These are phyloP conservation scores for Drosophila dives DNA, from an alignment of 2,888 invertebrate genomes.

Conservation along the genomic window DNA sequence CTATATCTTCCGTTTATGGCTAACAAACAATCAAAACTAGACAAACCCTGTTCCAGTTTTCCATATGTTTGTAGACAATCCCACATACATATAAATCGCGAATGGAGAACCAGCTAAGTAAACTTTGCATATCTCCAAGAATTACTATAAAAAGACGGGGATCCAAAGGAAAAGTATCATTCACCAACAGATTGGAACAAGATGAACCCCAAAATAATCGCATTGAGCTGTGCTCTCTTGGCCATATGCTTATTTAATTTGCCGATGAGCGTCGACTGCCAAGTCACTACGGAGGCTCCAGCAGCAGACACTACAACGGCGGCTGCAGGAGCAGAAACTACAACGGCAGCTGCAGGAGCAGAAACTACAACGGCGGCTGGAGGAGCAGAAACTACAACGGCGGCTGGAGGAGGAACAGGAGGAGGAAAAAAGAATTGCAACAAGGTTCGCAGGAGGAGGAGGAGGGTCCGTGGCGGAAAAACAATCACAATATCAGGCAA, in stretches of 20 bases:
- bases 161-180: conserved; percentile 19
- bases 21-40: background rate
- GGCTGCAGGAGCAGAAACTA: conserved; percentile 1
- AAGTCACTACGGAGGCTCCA: background rate
- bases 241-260: conserved; percentile 23
- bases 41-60: background rate
- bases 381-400: too few species aligned
- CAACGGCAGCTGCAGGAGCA: background rate
- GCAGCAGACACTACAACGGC: conserved; percentile 9
- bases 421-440: too few species aligned
- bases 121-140: background rate
- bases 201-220: conserved; percentile 22
- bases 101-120: conserved; percentile 2
- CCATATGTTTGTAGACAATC: background rate
- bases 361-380: background rate
- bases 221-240: conserved; percentile 28
- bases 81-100: background rate
- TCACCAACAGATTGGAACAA: conserved; percentile 7
- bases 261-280: conserved; percentile 6
- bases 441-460: too few species aligned
- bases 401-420: too few species aligned
- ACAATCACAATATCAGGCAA: too few species aligned
- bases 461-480: too few species aligned
- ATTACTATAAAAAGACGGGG: conserved; percentile 23
- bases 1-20: background rate